Evolutionary conservation across 2,797 vertebrate species (phyloP), one percentile per base, ranked within the genome.

Genomic region (Bufotes viridis): DNA sequence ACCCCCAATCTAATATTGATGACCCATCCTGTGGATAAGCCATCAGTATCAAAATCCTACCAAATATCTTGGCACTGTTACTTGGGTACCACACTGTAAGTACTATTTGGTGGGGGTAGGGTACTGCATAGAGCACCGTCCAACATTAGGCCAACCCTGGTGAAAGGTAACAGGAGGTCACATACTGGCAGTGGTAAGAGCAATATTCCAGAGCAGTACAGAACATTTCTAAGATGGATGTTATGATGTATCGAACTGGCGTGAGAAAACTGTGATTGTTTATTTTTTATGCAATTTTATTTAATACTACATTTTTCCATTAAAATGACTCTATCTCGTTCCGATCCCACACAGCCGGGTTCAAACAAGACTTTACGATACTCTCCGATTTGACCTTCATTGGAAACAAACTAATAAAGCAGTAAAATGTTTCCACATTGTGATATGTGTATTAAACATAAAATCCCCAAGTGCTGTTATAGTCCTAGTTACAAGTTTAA

Each of bases 331-430:
- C 22, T 75, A 51, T 78, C 74, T 24, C 6, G 12, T 78, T 78
- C 1, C 22, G 2, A 78, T 42, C 74, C 49, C 49, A 15, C 42
- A 34, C 2, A 57, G 22, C 2, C n/a, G 20, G 29, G 18, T 80
- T 80, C 57, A 8, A 9, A 60, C 51, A 34, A 61, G 57, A 81
- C 22, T 81, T 65, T 65, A 51, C 26, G 7, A 57, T 55, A 26
- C 29, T 55, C 74, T 78, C 49, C 12, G 58, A 29, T 63, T 67
- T 78, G 75, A 86, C 76, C 76, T 86, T 79, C 42, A 9, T n/a
- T 58, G 24, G 75, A 55, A 86, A 26, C 60, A 58, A 79, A 78
- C 57, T 42, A 26, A 85, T 69, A 86, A 86, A 79, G 12, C 42
- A 20, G 60, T 24, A 57, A 78, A 58, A 81, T 61, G 8, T 70